These are phyloP conservation scores for Ctenodactylus gundi DNA, from an alignment of 2,113 vertebrate genomes.

Conservation along the genomic window DNA sequence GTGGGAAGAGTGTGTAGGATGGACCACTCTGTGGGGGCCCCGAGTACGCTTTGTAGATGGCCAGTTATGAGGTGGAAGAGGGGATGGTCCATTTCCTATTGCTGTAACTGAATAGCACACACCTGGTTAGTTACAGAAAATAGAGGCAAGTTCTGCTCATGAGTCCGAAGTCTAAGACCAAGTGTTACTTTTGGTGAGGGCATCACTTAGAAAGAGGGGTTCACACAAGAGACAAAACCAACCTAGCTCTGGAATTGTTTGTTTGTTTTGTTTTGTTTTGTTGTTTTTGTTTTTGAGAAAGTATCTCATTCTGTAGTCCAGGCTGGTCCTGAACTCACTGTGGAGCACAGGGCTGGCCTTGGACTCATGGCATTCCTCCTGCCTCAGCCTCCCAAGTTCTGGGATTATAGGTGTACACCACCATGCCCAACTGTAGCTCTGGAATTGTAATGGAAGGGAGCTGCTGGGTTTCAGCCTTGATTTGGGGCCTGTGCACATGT, in stretches of 20 bases:
- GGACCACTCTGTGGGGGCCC: background rate
- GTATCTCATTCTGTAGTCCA: too few relatives aligned
- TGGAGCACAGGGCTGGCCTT: too few relatives aligned
- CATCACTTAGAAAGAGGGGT: background rate
- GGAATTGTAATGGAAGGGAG: too few relatives aligned
- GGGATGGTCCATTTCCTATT: background rate
- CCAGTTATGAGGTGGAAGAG: background rate
- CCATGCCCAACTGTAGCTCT: too few relatives aligned
- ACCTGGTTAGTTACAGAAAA: background rate
- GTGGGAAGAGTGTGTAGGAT: background rate
- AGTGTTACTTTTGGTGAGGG: background rate
- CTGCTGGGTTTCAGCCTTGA: background rate
- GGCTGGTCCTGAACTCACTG: too few relatives aligned
- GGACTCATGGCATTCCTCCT: too few relatives aligned
- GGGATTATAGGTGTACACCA: too few relatives aligned
- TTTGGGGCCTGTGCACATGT: background rate
- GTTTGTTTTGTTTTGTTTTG: too few relatives aligned
- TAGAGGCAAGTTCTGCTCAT: background rate
- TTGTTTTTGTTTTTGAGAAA: too few relatives aligned
- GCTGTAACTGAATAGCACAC: background rate
- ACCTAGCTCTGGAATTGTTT: too few relatives aligned
- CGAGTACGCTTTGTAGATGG: background rate
- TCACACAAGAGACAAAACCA: background rate
- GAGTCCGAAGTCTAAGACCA: too few relatives aligned
- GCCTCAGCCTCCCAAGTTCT: too few relatives aligned